Percentiles rank a stretch among this genome's conserved stretches.
These are phyloP conservation scores for Ennomos erosarius DNA, from an alignment of 2,888 invertebrate genomes.

Conservation along the genomic window DNA sequence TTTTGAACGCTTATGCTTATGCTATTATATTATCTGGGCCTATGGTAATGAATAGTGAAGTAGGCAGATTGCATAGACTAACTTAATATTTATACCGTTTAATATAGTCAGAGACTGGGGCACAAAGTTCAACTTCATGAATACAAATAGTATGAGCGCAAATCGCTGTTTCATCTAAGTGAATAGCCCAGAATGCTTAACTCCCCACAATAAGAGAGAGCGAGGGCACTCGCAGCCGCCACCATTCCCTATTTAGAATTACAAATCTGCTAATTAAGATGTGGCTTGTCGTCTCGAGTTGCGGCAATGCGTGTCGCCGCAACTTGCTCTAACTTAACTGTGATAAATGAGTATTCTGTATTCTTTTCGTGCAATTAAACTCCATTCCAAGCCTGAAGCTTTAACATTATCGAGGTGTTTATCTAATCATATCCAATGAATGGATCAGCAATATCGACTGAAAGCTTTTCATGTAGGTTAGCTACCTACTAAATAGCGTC, in stretches of 20 bases:
- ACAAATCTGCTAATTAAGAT: constrained; percentile 59
- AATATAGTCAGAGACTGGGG: constrained; percentile 23
- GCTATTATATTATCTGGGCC: too few species aligned
- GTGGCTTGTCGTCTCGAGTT: constrained; percentile 37
- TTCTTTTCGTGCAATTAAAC: constrained; percentile 5
- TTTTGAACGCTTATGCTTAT: not conserved
- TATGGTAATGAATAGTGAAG: not conserved
- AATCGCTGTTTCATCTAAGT: constrained; percentile 42
- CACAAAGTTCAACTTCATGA: constrained; percentile 40
- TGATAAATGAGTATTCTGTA: not conserved
- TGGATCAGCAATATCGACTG: not conserved
- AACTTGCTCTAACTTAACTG: constrained; percentile 31
- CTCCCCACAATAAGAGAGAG: constrained; percentile 37
- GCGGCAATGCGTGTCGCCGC: constrained; percentile 39
- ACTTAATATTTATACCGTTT: constrained; percentile 21
- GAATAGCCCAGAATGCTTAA: constrained; percentile 44
- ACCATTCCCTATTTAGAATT: constrained; percentile 53
- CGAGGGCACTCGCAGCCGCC: constrained; percentile 34
- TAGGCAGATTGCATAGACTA: not conserved
- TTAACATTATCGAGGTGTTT: not conserved
- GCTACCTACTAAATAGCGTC: constrained; percentile 6
- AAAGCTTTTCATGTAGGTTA: not conserved
- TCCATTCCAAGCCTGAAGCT: not conserved
- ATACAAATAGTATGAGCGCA: constrained; percentile 43
- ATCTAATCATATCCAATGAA: too few species aligned